phyloP scores from a whole-genome alignment of 2,888 invertebrate species.

The Pristionchus arcanus region DNA sequence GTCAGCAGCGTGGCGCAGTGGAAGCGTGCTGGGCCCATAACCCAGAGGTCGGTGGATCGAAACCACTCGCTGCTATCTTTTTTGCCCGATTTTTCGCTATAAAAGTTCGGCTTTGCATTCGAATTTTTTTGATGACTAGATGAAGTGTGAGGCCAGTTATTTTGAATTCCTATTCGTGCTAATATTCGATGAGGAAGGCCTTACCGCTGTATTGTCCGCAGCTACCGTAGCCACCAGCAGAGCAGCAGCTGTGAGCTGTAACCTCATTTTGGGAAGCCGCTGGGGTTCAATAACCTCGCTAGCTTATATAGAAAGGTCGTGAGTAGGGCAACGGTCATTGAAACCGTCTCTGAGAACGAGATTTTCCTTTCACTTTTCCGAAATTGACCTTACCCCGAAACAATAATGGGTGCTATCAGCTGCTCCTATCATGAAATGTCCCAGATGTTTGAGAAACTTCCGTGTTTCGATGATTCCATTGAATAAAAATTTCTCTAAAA shows the following conservation, averaged over 20 bases:
- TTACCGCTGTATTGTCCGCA: slow-evolving; percentile 6
- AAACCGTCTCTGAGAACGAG: slow-evolving; percentile 37
- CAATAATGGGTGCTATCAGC: slow-evolving; percentile 17
- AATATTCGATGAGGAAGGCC: background rate
- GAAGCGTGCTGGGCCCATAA: slow-evolving; percentile 90
- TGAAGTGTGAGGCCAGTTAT: too few relatives aligned
- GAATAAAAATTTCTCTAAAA: background rate
- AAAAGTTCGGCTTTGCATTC: background rate
- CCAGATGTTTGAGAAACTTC: background rate
- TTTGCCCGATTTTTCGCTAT: background rate
- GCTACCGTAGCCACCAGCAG: slow-evolving; percentile 5
- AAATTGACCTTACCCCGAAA: slow-evolving; percentile 6
- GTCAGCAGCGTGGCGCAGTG: slow-evolving; percentile 88
- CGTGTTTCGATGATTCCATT: slow-evolving; percentile 5
- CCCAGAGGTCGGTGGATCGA: slow-evolving; percentile 89
- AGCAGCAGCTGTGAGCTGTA: background rate
- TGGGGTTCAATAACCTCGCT: slow-evolving; percentile 16
- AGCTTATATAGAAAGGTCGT: slow-evolving; percentile 46
- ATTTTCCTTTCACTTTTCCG: slow-evolving; percentile 21
- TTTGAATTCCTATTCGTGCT: too few relatives aligned
- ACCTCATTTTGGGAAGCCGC: background rate
- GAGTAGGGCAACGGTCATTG: slow-evolving; percentile 27
- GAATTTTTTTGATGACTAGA: background rate
- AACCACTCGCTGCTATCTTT: slow-evolving; percentile 70
- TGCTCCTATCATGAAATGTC: background rate